Base-by-base conservation (phyloP, 2,113 vertebrate species). In the Neopipo cinnamomea region DNA sequence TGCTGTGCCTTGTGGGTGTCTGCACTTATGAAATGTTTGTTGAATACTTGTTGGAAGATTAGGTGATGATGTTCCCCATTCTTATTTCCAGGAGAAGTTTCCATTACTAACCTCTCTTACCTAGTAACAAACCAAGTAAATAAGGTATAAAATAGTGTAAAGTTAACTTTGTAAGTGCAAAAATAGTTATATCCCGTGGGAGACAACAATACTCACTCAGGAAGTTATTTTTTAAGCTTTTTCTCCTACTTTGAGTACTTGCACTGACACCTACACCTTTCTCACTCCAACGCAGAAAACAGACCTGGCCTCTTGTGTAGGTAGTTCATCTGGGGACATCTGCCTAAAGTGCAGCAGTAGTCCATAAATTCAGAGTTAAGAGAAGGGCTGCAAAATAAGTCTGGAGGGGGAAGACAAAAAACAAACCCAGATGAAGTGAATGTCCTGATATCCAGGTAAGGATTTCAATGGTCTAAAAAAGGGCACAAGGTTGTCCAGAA, bases 221-320 rank as follows among this genome's bases (percentile, higher is more conserved):
- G 72, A 92, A 89, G 53, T 55, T 28, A 14, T 41, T 85, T 85
- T 70, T 12, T 76, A 1, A 0, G 8, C 3, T 6, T 27, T 56
- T 81, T 95, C 85, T 56, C 59, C 79, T 88, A 46, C 71, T 53
- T 56, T 14, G n/a, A 70, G 49, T 66, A 58, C 37, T 70, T 88
- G 67, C 41, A 35, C 41, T 87, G 47, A 88, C 91, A 83, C 88
- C 92, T 94, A 93, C 94, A 35, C 13, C 50, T 93, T 92, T 95
- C 71, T 93, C 85, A 78, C 84, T 92, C 67, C 63, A 82, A 55
- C 15, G 1, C 88, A 90, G 82, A 75, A 94, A 90, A 70, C 41
- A 85, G 46, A 74, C 20, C 47, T 39, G 55, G 61, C 44, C 53
- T 71, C 37, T 31, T 70, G 33, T n/a, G 50, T 59, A 49, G 41